Conservation (phyloP, 2,888 invertebrate genomes). For the Gastrophysa polygoni region DNA sequence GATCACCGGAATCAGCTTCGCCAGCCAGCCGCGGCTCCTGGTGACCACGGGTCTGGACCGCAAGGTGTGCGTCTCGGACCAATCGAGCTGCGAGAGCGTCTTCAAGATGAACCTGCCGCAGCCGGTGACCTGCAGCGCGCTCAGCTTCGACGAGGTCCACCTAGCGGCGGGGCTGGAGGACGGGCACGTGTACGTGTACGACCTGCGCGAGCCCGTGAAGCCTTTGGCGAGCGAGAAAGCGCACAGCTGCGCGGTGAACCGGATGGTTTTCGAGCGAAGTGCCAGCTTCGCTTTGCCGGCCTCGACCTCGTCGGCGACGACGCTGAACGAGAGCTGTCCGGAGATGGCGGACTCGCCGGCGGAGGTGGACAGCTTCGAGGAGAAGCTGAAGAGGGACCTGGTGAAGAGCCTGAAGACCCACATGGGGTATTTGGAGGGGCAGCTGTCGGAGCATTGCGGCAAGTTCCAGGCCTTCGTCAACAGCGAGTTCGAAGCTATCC, state of each 20-base stretch:
- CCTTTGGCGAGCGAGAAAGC: conserved; percentile 40
- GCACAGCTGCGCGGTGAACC: conserved; percentile 38
- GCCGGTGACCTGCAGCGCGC: conserved; percentile 46
- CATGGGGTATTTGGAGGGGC: conserved; percentile 43
- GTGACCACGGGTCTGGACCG: conserved; percentile 48
- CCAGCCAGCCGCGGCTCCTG: conserved; percentile 41
- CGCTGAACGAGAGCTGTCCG: conserved; percentile 16
- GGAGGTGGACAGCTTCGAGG: conserved; percentile 14
- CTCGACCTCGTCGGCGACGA: conserved; percentile 17
- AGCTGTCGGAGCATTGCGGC: conserved; percentile 46
- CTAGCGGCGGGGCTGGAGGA: conserved; percentile 48
- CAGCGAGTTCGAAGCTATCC: conserved; percentile 49
- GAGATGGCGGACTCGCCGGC: conserved; percentile 2
- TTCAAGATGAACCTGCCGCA: conserved; percentile 48
- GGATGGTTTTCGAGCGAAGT: conserved; percentile 37
- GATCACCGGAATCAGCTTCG: conserved; percentile 45
- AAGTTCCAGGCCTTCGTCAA: conserved; percentile 48
- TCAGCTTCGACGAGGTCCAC: conserved; percentile 44
- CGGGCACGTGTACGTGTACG: conserved; percentile 49
- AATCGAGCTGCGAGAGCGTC: conserved; percentile 33
- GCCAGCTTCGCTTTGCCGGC: neutral
- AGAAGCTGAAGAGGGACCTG: conserved; percentile 35
- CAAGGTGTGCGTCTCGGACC: conserved; percentile 49
- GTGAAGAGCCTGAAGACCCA: conserved; percentile 40
- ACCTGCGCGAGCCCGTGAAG: conserved; percentile 46